Conservation (phyloP, 2,797 vertebrate species). For the Glossophaga mutica region DNA sequence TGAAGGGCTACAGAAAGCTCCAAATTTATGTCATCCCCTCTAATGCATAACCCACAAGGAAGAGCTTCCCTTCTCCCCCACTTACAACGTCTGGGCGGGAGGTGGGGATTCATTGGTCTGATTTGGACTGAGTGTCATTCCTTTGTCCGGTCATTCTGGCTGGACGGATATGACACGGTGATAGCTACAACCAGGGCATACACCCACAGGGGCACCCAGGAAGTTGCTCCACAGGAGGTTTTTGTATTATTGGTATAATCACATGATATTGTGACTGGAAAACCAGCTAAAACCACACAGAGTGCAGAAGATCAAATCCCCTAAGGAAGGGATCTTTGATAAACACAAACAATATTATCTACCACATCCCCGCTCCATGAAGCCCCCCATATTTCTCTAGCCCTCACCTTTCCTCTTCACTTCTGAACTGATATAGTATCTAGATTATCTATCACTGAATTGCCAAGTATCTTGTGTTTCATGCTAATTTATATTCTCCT, state of each 20-base stretch:
- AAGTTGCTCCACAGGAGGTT: constrained; percentile 49
- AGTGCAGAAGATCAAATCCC: not conserved
- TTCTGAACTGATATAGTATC: not conserved
- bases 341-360: not conserved
- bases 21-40: not conserved
- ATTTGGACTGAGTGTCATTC: not conserved
- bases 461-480: not conserved
- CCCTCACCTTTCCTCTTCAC: not conserved
- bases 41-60: not conserved
- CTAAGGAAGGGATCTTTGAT: not conserved
- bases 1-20: not conserved
- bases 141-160: not conserved
- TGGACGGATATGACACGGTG: not conserved
- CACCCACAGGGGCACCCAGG: not conserved
- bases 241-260: constrained; percentile 64
- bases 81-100: not conserved
- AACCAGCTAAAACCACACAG: not conserved
- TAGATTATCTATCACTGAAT: not conserved
- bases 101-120: not conserved
- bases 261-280: not conserved
- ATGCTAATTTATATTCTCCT: not conserved
- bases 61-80: not conserved
- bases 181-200: not conserved
- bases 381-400: not conserved
- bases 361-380: not conserved